phyloP scores from a whole-genome alignment of 1,140 invertebrate genomes.

The Acyrthosiphon pisum region DNA sequence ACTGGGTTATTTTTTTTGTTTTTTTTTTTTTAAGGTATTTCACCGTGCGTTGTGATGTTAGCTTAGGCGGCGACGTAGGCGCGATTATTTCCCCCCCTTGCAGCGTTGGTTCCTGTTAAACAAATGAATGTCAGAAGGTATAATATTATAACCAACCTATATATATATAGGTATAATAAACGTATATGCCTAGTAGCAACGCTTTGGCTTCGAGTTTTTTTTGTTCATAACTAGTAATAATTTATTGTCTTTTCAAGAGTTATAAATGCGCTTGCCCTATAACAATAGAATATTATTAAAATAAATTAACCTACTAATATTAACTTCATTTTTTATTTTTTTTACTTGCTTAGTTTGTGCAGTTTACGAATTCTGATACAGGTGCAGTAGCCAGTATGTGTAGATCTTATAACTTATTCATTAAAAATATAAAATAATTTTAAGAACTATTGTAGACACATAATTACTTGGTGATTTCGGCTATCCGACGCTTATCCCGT shows the following conservation, averaged over 20 bases:
- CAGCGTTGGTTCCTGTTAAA: constrained; percentile 35
- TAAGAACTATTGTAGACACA: not conserved
- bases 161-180: not conserved
- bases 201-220: not conserved
- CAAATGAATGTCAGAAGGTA: constrained; percentile 28
- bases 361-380: not conserved
- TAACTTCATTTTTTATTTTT: not conserved
- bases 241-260: constrained; percentile 27
- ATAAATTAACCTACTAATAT: constrained; percentile 40
- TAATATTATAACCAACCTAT: not conserved
- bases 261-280: not conserved
- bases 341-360: not conserved
- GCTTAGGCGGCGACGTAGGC: not conserved
- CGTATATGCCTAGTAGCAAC: not conserved
- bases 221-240: constrained; percentile 39
- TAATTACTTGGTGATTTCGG: not conserved
- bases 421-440: not conserved
- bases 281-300: constrained; percentile 48
- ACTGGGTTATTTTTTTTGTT: not conserved
- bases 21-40: not conserved
- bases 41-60: not conserved
- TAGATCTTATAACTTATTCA: not conserved
- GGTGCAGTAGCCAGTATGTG: not conserved
- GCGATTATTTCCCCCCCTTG: constrained; percentile 39
- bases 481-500: not conserved